These are phyloP conservation scores for Macrobrachium nipponense DNA, from an alignment of 1,140 invertebrate species.

Conservation along the genomic window DNA sequence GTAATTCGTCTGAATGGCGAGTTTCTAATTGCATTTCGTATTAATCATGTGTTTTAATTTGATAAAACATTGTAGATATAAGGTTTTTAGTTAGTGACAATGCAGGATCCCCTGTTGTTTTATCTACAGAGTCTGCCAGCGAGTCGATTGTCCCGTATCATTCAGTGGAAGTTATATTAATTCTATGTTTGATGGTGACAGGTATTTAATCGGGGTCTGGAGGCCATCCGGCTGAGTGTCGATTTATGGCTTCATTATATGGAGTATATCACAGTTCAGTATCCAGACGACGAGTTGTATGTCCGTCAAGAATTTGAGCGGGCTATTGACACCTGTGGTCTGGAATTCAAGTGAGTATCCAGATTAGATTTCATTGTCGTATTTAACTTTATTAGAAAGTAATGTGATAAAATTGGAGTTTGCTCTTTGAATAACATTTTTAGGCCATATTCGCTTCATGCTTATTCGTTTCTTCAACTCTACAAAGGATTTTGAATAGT, in stretches of 20 bases:
- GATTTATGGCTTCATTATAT: slow-evolving; percentile 98
- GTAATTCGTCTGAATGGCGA: background rate
- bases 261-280: slow-evolving; percentile 83
- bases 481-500: no score
- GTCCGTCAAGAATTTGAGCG: slow-evolving; percentile 87
- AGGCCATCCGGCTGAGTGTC: slow-evolving; percentile 95
- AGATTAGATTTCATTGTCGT: background rate
- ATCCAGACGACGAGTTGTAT: slow-evolving; percentile 81
- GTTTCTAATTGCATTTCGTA: background rate
- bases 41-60: background rate
- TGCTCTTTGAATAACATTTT: background rate
- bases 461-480: no score
- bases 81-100: slow-evolving; percentile 14
- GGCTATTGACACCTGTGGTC: slow-evolving; percentile 87
- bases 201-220: slow-evolving; percentile 95
- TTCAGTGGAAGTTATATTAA: slow-evolving; percentile 4
- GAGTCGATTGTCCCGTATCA: slow-evolving; percentile 17
- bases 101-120: slow-evolving; percentile 39
- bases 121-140: slow-evolving; percentile 38
- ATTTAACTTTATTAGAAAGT: background rate
- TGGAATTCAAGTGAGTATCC: slow-evolving; percentile 89
- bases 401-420: background rate
- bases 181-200: slow-evolving; percentile 70
- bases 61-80: background rate
- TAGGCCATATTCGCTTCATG: no score